phyloP scores from a whole-genome alignment of 2,113 vertebrate genomes.

The Platysteira castanea region DNA sequence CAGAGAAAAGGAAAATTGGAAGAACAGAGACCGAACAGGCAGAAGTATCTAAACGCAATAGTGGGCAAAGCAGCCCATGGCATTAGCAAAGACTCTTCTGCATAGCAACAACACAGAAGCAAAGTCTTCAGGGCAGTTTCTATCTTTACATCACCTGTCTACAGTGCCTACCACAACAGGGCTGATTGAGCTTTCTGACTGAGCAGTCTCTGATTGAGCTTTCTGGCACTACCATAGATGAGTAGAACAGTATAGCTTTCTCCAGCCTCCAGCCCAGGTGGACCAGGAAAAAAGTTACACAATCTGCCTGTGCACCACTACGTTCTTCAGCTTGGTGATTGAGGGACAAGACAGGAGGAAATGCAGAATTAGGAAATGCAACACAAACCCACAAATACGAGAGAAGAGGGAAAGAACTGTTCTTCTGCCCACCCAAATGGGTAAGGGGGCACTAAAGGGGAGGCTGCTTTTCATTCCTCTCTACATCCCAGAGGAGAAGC shows the following conservation, averaged over 20 bases:
- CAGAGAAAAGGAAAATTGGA: background rate
- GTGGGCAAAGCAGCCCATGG: background rate
- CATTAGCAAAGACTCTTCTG: background rate
- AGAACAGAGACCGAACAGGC: background rate
- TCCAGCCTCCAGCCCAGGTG: background rate
- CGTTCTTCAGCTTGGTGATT: background rate
- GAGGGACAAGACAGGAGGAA: background rate
- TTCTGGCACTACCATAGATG: background rate
- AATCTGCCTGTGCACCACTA: background rate
- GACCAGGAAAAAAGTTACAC: background rate
- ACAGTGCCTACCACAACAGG: accelerated
- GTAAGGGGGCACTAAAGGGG: background rate
- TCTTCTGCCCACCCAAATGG: background rate
- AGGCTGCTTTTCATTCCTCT: background rate
- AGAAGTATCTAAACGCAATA: background rate
- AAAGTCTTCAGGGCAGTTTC: background rate
- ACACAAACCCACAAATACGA: background rate
- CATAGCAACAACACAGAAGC: background rate
- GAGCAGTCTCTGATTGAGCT: background rate
- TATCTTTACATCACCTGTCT: background rate
- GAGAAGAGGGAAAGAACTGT: background rate
- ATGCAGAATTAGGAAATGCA: background rate
- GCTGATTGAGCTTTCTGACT: background rate
- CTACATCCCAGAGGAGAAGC: background rate
- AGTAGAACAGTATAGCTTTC: background rate